Evolutionary conservation across 1,140 invertebrate species (phyloP).

Genomic region (Drosophila albomicans): DNA sequence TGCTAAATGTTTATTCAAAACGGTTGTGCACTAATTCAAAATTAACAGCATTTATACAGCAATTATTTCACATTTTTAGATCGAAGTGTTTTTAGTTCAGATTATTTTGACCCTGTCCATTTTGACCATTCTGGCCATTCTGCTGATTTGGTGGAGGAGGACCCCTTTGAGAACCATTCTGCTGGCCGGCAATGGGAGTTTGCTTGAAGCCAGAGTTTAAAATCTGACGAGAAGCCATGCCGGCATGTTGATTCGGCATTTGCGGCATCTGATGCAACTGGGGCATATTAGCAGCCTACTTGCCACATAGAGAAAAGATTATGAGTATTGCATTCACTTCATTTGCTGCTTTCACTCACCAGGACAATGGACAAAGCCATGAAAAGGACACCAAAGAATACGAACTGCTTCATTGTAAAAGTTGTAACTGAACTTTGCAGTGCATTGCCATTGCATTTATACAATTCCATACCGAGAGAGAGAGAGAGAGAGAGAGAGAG

Average conservation of each 20-base stretch:
- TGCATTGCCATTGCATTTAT: constrained; percentile 26
- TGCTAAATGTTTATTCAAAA: constrained; percentile 21
- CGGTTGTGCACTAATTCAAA: constrained; percentile 2
- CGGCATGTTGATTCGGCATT: constrained; percentile 15
- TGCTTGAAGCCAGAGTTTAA: constrained; percentile 32
- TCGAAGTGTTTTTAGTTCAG: neutral
- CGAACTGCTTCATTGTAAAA: constrained; percentile 66
- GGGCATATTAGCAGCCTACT: constrained; percentile 19
- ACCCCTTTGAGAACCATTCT: neutral
- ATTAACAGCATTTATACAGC: constrained; percentile 1
- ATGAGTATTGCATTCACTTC: neutral
- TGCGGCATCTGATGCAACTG: constrained; percentile 24
- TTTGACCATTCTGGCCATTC: neutral
- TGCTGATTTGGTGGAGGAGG: constrained; percentile 14
- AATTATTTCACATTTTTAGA: neutral
- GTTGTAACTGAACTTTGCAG: constrained; percentile 3
- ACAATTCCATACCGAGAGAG: constrained; percentile 26
- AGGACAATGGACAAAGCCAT: constrained; percentile 57
- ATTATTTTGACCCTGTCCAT: neutral
- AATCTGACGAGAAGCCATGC: constrained; percentile 1
- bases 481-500: too few relatives aligned
- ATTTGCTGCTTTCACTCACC: constrained; percentile 42
- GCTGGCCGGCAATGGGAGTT: constrained; percentile 3
- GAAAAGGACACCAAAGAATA: constrained; percentile 57
- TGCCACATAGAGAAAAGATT: neutral